Evolutionary conservation across 2,888 invertebrate genomes (phyloP), one percentile per base, ranked within the genome.

Genomic region (Tribolium freemani): DNA sequence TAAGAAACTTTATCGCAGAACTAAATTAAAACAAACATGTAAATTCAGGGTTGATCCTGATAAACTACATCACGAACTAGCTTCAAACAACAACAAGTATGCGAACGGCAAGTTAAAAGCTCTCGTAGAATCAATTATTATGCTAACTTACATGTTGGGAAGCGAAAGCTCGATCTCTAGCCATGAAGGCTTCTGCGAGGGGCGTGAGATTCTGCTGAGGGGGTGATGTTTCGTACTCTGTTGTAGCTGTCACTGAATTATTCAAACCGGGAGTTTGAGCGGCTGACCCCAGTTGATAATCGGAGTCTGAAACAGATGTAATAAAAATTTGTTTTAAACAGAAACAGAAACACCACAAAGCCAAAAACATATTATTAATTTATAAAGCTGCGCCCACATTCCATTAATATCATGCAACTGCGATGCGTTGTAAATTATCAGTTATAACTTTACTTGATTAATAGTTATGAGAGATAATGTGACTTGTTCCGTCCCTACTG

Each of bases 281-380:
- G 81, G 91, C 90, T 82, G 92, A 91, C 82, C 91, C 91, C 83
- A 92, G 88, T 87, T 92, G 92, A 86, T 92, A 92, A 88, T 92
- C 92, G 77, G 92, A 92, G 88, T 92, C 92, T 90, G 83, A 48
- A 85, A 83, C 66, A 58, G 51, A 63, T 45, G 53, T 26, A 60
- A 60, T 26, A 60, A 26, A 58, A 58, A 58, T 58, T 45, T 58
- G 45, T 6, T 60, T 26, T 48, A 20, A 58, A 20, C 26, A n/a
- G 54, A 54, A n/a, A n/a, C n/a, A n/a, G 54, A 54, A 54, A 26
- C 26, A 38, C 9, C 8, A 38, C 38, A 38, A 26, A 5, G 26
- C 3, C 5, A 26, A 26, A 26, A 54, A 54, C 54, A 30, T 10
- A 20, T 54, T 54, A 3, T 26, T 26, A 26, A 26, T 26, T 5